phyloP scores from a whole-genome alignment of 2,113 vertebrate genomes.

The Mobula birostris region DNA sequence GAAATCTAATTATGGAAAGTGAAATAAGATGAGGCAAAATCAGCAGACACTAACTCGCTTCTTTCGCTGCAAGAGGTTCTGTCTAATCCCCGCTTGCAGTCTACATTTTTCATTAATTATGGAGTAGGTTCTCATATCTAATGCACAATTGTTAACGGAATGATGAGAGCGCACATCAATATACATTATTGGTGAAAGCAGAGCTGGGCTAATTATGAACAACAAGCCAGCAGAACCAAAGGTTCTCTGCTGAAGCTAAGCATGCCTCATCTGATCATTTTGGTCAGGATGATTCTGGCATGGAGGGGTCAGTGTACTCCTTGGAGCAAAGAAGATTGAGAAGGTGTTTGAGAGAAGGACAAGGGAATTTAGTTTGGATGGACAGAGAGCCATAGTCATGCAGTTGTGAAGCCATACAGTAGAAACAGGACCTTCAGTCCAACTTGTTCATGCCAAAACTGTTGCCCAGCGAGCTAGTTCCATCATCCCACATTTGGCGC shows the following conservation, averaged over 20 bases:
- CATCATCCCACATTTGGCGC: too few relatives aligned
- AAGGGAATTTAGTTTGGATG: too few relatives aligned
- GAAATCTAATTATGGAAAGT: not conserved
- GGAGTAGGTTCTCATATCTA: not conserved
- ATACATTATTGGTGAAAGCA: not conserved
- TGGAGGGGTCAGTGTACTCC: too few relatives aligned
- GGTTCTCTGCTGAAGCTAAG: not conserved
- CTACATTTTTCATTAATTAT: constrained; percentile 3
- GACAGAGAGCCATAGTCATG: too few relatives aligned
- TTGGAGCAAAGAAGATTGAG: too few relatives aligned
- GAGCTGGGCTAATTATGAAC: not conserved
- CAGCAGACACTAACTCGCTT: not conserved
- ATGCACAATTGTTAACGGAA: not conserved
- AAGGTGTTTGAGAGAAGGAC: too few relatives aligned
- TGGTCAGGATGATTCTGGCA: too few relatives aligned
- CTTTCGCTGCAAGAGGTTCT: not conserved
- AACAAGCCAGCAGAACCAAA: not conserved
- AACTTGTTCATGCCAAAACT: too few relatives aligned
- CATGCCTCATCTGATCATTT: not conserved
- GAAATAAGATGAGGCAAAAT: not conserved
- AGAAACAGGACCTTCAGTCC: too few relatives aligned
- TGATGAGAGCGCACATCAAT: not conserved
- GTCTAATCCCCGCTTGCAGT: not conserved
- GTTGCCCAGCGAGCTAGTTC: too few relatives aligned
- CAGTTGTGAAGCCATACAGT: too few relatives aligned